Percentiles rank a stretch among this genome's conserved stretches.
These are phyloP conservation scores for Notamacropus eugenii DNA, from an alignment of 2,797 vertebrate genomes.

Conservation along the genomic window DNA sequence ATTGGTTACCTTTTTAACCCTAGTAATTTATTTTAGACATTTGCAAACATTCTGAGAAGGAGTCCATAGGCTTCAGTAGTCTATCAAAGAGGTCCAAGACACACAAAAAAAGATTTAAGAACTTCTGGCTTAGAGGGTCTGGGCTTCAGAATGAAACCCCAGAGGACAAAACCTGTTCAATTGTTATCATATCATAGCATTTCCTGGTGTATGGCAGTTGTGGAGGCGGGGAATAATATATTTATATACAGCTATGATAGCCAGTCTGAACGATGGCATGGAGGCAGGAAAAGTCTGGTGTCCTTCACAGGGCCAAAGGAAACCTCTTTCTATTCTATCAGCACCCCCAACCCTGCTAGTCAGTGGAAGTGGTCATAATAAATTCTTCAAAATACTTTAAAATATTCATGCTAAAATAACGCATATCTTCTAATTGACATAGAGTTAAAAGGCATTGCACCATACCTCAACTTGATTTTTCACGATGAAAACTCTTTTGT, in stretches of 20 bases:
- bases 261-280: not conserved
- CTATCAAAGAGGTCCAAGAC: not conserved
- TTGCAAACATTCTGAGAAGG: not conserved
- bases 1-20: not conserved
- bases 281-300: not conserved
- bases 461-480: not conserved
- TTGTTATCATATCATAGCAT: not conserved
- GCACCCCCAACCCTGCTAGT: not conserved
- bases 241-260: not conserved
- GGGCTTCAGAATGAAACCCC: not conserved
- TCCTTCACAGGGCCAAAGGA: not conserved
- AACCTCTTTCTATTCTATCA: not conserved
- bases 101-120: not conserved
- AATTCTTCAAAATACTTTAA: conserved; percentile 39
- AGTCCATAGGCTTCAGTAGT: not conserved
- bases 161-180: not conserved
- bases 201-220: not conserved
- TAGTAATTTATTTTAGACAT: not conserved
- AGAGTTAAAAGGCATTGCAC: not conserved
- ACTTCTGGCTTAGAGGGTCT: not conserved
- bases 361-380: not conserved
- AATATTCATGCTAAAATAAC: conserved; percentile 24
- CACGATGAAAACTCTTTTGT: not conserved
- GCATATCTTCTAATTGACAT: conserved; percentile 21
- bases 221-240: not conserved